Percentiles rank a stretch among this genome's conserved stretches.
phyloP scores from a whole-genome alignment of 2,113 vertebrate species.

The Sander lucioperca region DNA sequence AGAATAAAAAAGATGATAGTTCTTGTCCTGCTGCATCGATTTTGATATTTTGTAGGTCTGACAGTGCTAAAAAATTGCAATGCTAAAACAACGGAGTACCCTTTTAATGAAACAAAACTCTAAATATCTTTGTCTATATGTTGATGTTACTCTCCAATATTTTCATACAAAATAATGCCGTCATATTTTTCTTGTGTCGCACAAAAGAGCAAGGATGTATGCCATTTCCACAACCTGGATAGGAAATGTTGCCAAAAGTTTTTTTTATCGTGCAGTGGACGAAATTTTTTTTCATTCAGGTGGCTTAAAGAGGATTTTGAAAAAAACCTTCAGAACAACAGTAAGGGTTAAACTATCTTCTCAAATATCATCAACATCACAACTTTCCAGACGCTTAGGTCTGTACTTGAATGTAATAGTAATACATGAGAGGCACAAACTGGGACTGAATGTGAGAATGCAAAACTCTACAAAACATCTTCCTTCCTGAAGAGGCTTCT shows the following conservation, averaged over 20 bases:
- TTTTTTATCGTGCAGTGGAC: background rate
- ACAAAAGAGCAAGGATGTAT: background rate
- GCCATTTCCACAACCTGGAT: background rate
- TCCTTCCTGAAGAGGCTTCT: constrained; percentile 27
- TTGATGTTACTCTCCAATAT: background rate
- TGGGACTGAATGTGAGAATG: background rate
- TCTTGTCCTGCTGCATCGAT: background rate
- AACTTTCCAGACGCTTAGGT: background rate
- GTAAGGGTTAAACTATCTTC: background rate
- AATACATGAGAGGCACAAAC: constrained; percentile 18
- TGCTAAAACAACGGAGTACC: background rate
- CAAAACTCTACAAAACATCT: constrained; percentile 44
- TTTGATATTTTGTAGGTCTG: background rate
- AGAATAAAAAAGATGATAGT: background rate
- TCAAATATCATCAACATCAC: background rate
- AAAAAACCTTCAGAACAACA: background rate
- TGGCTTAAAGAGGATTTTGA: background rate
- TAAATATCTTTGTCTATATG: background rate
- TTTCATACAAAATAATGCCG: background rate
- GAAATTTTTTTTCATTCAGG: background rate
- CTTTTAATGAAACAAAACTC: background rate
- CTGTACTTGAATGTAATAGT: background rate
- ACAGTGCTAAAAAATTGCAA: background rate
- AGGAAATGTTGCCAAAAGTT: background rate
- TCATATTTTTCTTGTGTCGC: background rate